Evolutionary conservation across 2,797 vertebrate species (phyloP).

Genomic region (Acipenser transmontanus): DNA sequence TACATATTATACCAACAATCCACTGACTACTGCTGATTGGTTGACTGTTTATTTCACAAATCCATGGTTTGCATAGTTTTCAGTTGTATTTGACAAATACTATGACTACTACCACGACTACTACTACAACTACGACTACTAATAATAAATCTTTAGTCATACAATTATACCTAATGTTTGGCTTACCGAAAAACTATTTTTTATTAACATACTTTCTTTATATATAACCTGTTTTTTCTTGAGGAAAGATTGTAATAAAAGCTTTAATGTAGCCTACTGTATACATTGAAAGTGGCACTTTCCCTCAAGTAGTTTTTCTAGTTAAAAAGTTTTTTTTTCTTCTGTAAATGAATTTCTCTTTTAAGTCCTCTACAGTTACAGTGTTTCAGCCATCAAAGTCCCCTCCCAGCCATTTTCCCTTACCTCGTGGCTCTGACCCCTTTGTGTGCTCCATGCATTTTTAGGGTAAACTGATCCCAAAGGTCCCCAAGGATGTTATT

Average conservation of each 20-base stretch:
- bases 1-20: too few relatives aligned
- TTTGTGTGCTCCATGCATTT: constrained; percentile 94
- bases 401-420: constrained; percentile 80
- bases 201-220: too few relatives aligned
- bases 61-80: too few relatives aligned
- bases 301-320: constrained; percentile 19
- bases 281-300: constrained; percentile 21
- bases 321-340: constrained; percentile 13
- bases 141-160: too few relatives aligned
- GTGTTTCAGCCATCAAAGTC: constrained; percentile 73
- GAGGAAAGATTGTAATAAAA: not conserved
- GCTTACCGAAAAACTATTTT: too few relatives aligned
- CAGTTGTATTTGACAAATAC: too few relatives aligned
- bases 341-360: constrained; percentile 73
- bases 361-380: constrained; percentile 98
- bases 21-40: too few relatives aligned
- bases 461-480: constrained; percentile 86
- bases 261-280: constrained; percentile 9
- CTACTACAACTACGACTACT: too few relatives aligned
- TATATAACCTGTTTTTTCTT: too few relatives aligned
- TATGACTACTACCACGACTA: too few relatives aligned
- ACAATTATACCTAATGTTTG: too few relatives aligned
- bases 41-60: too few relatives aligned
- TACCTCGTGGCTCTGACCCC: constrained; percentile 90
- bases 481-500: constrained; percentile 87